These are phyloP conservation scores for Ellobius talpinus DNA, from an alignment of 2,113 vertebrate species.

Conservation along the genomic window DNA sequence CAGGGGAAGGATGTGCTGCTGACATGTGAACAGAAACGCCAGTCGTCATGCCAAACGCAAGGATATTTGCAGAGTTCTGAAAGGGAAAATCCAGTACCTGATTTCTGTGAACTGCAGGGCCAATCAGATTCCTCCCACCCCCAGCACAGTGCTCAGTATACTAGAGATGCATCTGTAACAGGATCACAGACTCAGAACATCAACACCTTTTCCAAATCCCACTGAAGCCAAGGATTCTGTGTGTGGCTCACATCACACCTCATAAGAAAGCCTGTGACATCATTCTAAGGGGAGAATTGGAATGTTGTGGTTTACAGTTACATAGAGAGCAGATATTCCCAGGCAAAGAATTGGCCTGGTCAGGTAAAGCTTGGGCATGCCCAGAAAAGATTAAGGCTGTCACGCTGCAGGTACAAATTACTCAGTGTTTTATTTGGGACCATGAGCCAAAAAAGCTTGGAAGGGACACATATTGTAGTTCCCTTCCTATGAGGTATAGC, in stretches of 20 bases:
- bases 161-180: slow-evolving; percentile 20
- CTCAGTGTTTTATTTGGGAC: not conserved
- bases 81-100: not conserved
- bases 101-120: slow-evolving; percentile 1
- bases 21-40: slow-evolving; percentile 32
- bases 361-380: not conserved
- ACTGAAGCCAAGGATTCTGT: slow-evolving; percentile 44
- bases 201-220: slow-evolving; percentile 48
- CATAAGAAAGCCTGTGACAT: slow-evolving; percentile 37
- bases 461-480: not conserved
- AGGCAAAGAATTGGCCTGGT: not conserved
- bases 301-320: not conserved
- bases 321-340: not conserved
- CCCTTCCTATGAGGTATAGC: not conserved
- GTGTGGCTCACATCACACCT: not conserved
- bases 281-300: slow-evolving; percentile 48
- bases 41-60: not conserved
- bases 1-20: slow-evolving; percentile 6
- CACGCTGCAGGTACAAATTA: too few relatives aligned
- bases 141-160: not conserved
- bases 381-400: not conserved
- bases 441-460: not conserved
- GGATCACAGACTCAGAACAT: slow-evolving; percentile 25
- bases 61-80: not conserved
- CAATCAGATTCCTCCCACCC: not conserved